Evolutionary conservation across 2,888 invertebrate genomes (phyloP), one percentile per base, ranked within the genome.

Genomic region (Macrophya annulata): DNA sequence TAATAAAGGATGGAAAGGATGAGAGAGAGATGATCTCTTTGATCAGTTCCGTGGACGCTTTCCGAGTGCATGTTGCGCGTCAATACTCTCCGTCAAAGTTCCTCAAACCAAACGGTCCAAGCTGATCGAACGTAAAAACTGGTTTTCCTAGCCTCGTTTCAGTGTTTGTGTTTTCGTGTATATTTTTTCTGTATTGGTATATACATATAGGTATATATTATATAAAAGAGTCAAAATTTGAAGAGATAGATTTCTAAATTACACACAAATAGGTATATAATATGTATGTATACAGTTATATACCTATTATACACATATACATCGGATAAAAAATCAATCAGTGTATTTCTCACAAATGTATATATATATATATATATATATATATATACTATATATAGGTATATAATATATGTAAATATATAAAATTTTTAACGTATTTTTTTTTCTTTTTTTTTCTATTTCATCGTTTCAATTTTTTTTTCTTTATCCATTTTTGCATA

Each of bases 41-140:
- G 89, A 89, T 90, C 88, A 87, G 89, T 85, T 86, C 88, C 87
- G 89, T 87, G 88, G 85, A 87, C 86, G 85, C 88, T 89, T 90
- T 90, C 88, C 89, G 88, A 88, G 87, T 88, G 88, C 88, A 83
- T 86, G 88, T 87, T 85, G 86, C 76, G 86, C 85, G 86, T 84
- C 86, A 79, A 84, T 59, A 85, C 79, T 77, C 51, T 43, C 12
- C 48, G 76, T 77, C 76, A 77, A 68, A 51, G 76, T 77, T 77
- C 76, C 51, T 77, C 76, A 51, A 51, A 51, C 25, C 8, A 51
- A 77, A 74, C 45, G 68, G 68, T 6, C 68, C 68, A 37, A 1
- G 8, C 71, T n/a, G 72, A 43, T 74, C 72, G 40, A 45, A 21
- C 72, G 72, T 74, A n/a, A 43, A 31, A 74, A 74, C 72, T 74